These are phyloP conservation scores for Paramuricea clavata DNA, from an alignment of 92 coral and sea anemone species.

Conservation along the genomic window DNA sequence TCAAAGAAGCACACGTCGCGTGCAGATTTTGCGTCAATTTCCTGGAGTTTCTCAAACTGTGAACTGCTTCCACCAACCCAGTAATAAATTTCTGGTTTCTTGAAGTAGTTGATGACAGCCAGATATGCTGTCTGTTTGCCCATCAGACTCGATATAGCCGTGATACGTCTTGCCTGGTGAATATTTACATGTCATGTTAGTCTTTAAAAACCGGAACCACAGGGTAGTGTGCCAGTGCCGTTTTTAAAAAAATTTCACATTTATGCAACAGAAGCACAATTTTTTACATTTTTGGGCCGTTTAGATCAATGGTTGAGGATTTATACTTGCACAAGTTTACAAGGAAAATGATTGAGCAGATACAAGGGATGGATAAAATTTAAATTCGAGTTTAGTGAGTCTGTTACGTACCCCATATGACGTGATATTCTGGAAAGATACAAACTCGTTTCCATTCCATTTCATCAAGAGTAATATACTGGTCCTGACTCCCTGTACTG, in stretches of 20 bases:
- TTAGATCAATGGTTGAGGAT: too few species aligned
- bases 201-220: not conserved
- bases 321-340: too few species aligned
- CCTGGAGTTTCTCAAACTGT: constrained; percentile 85
- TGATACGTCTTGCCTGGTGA: constrained; percentile 87
- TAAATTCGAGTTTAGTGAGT: not conserved
- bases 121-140: constrained; percentile 92
- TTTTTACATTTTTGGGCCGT: too few species aligned
- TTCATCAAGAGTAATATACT: constrained; percentile 77
- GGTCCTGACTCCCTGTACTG: not conserved
- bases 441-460: constrained; percentile 90
- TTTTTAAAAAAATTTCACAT: too few species aligned
- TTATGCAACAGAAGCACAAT: too few species aligned
- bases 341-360: too few species aligned
- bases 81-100: constrained; percentile 82
- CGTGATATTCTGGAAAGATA: constrained; percentile 82
- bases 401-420: constrained; percentile 73
- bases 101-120: constrained; percentile 83
- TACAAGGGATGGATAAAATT: too few species aligned
- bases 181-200: not conserved
- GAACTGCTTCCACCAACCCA: constrained; percentile 85
- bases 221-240: too few species aligned
- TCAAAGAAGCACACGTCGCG: constrained; percentile 96
- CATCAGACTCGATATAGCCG: constrained; percentile 87
- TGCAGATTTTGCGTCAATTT: constrained; percentile 79